Evolutionary conservation across 2,797 vertebrate species (phyloP), one percentile per base, ranked within the genome.

Genomic region (Pygocentrus nattereri): DNA sequence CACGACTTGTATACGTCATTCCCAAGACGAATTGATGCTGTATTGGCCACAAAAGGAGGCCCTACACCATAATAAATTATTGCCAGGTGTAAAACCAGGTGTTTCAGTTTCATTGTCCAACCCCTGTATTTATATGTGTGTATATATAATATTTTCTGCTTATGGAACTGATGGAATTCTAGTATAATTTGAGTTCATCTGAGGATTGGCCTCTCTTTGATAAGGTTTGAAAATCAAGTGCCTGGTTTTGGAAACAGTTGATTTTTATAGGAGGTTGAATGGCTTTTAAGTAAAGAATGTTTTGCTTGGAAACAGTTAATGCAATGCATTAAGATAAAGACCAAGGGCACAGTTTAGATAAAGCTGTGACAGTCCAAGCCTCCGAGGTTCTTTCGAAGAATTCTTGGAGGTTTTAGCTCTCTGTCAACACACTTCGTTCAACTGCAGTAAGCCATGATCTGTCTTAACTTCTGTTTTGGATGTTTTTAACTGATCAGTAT

Each of bases 241-340:
- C 94, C 94, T 95, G 93, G 89, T 89, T 76, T 76, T 68, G 83
- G 89, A 88, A 88, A 85, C 41, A 68, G 72, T 78, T 78, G 76
- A 54, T 90, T 86, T n/a, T 82, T 78, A 69, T 77, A 80, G 73
- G 75, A 85, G 86, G 87, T 82, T 85, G 85, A 83, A 58, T 50
- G 78, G 72, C 13, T 84, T 75, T 27, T 61, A 58, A 47, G 3
- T 47, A 73, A 44, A 30, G 67, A 83, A 61, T 27, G 58, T 77
- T 64, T 3, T 56, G 67, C 49, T 27, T 23, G 58, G 52, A 81
- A 62, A 82, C 25, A 16, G 80, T 70, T 69, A 49, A 72, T n/a
- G 69, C 79, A 70, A 56, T 52, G 71, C 82, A 69, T 73, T 77
- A 72, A 68, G 30, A 59, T 76, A 31, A 6, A 31, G 23, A 72